Evolutionary conservation across 2,888 invertebrate genomes (phyloP).

Genomic region (Macrophya annulata): DNA sequence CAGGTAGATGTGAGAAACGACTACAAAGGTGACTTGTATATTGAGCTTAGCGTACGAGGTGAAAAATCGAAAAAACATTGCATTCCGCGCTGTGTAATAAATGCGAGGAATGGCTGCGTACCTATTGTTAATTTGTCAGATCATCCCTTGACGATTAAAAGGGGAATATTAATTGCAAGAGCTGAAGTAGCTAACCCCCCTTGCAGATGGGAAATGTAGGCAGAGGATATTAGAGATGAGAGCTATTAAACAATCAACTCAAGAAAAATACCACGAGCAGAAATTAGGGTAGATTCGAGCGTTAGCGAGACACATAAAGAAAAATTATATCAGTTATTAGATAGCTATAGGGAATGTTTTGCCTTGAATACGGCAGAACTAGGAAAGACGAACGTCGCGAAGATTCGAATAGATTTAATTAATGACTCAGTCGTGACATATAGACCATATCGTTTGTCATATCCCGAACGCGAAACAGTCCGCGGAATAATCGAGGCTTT

Average conservation of each 20-base stretch:
- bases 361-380: neutral
- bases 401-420: neutral
- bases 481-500: conserved; percentile 52
- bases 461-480: neutral
- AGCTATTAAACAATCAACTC: too few relatives aligned
- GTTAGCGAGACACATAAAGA: neutral
- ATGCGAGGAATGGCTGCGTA: conserved; percentile 2
- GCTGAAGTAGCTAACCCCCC: too few relatives aligned
- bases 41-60: conserved; percentile 55
- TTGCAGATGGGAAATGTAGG: too few relatives aligned
- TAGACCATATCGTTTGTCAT: neutral
- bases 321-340: neutral
- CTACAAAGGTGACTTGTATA: conserved; percentile 54
- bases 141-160: neutral
- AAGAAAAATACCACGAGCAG: neutral
- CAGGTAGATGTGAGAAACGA: too few relatives aligned
- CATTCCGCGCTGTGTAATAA: conserved; percentile 50
- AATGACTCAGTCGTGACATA: neutral
- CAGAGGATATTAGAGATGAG: too few relatives aligned
- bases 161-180: too few relatives aligned
- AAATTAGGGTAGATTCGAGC: neutral
- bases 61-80: conserved; percentile 44
- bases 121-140: conserved; percentile 54
- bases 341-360: neutral
- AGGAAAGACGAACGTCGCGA: neutral